Base-by-base conservation (phyloP, 1,140 invertebrate genomes). In the Brachionus rubens region DNA sequence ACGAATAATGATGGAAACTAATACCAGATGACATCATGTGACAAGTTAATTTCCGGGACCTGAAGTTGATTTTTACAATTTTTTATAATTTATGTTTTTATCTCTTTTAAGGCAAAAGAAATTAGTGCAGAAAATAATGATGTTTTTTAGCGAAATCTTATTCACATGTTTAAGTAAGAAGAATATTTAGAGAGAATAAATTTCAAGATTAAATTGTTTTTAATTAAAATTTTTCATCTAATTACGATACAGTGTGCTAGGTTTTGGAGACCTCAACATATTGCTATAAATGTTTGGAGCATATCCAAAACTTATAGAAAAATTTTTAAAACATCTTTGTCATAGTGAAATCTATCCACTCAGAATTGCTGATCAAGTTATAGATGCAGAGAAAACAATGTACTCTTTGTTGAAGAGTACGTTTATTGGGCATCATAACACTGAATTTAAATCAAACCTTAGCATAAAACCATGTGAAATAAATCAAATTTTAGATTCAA, bases 101-200 rank as follows among this genome's bases (percentile, higher is more conserved):
- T 50, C n/a, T n/a, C n/a, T n/a, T n/a, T 19, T 24, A 50, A 7
- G 21, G n/a, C n/a, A 19, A 19, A 41, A 33, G 24, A 28, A 56
- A 56, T 19, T 50, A 19, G 16, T 19, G 3, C 43, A 46, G 9
- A 14, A n/a, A 50, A 47, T 48, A 14, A 40, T 21, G 10, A 12
- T 0, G 30, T 24, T 33, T n/a, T n/a, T 26, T 24, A 28, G 26
- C n/a, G 5, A 40, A 26, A 21, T 6, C 0, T 10, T 65, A n/a
- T 87, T 90, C 75, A 89, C 89, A 79, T 89, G 88, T 79, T n/a
- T 88, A 88, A 79, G 86, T n/a, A n/a, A n/a, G n/a, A n/a, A n/a
- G n/a, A n/a, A n/a, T n/a, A n/a, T n/a, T n/a, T n/a, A n/a, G n/a
- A n/a, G n/a, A n/a, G n/a, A n/a, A n/a, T n/a, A n/a, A n/a, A n/a